Percentiles rank a stretch among this genome's conserved stretches.
Evolutionary conservation across 1,140 invertebrate species (phyloP).

Genomic region (Drosophila willistoni): DNA sequence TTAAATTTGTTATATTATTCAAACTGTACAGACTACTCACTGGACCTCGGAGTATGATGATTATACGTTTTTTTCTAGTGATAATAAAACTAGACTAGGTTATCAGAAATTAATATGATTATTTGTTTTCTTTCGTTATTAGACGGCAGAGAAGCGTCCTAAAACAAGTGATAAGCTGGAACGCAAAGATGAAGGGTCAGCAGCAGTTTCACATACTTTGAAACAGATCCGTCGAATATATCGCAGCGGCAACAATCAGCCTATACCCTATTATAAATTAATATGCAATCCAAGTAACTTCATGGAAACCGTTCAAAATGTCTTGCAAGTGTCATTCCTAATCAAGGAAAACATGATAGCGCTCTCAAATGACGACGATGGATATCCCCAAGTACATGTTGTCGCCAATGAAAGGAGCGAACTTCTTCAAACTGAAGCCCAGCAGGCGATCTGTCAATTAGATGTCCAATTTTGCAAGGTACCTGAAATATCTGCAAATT

Average conservation of each 20-base stretch:
- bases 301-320: conserved; percentile 69
- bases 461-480: conserved; percentile 59
- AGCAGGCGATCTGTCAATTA: conserved; percentile 51
- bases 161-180: conserved; percentile 57
- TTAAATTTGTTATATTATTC: too few species aligned
- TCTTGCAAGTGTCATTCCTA: conserved; percentile 65
- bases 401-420: conserved; percentile 7
- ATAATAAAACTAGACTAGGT: background rate
- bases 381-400: conserved; percentile 47
- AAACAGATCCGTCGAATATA: conserved; percentile 54
- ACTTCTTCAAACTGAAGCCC: background rate
- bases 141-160: conserved; percentile 65
- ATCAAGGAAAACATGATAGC: conserved; percentile 56
- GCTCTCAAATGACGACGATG: conserved; percentile 48
- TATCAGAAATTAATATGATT: background rate
- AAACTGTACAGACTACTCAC: background rate
- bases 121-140: background rate
- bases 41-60: background rate
- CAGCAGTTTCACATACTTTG: conserved; percentile 44
- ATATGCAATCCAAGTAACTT: conserved; percentile 64
- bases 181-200: conserved; percentile 65
- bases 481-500: background rate
- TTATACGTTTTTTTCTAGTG: background rate
- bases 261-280: conserved; percentile 70
- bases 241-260: conserved; percentile 36